Percentiles rank a stretch among this genome's conserved stretches.
phyloP scores from a whole-genome alignment of 64 coral and sea anemone species.

The Acropora yongei region DNA sequence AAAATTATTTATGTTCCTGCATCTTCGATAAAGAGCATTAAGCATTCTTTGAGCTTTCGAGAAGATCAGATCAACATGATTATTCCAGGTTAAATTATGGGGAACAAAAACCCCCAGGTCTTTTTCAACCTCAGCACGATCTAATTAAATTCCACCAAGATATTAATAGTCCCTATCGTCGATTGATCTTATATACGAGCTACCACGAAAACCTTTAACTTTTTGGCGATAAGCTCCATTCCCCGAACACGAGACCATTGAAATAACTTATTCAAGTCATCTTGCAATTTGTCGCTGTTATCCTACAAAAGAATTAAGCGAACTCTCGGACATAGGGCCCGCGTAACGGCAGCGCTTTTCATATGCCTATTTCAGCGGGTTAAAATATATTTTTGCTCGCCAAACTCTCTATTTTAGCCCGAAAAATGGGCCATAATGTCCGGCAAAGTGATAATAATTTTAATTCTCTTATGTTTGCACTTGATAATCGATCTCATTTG shows the following conservation, averaged over 20 bases:
- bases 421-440: too few species aligned
- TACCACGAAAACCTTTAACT: not conserved
- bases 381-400: too few species aligned
- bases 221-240: not conserved
- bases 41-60: slow-evolving; percentile 38
- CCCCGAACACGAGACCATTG: not conserved
- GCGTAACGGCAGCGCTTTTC: too few species aligned
- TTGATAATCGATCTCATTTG: too few species aligned
- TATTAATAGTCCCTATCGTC: not conserved
- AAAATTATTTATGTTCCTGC: not conserved
- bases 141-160: not conserved
- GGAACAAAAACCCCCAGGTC: not conserved
- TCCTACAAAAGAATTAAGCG: too few species aligned
- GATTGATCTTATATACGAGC: not conserved
- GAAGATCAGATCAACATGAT: not conserved
- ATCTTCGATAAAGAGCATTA: not conserved
- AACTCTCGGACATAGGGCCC: too few species aligned
- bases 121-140: not conserved
- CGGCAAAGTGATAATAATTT: too few species aligned
- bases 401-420: too few species aligned
- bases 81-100: slow-evolving; percentile 27
- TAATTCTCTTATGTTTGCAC: too few species aligned
- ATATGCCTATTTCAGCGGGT: too few species aligned
- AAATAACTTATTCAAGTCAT: not conserved
- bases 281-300: not conserved